Base-by-base conservation (phyloP, 37 sponge, comb jelly and placozoan genomes). In the Hexactinellida sp. region DNA sequence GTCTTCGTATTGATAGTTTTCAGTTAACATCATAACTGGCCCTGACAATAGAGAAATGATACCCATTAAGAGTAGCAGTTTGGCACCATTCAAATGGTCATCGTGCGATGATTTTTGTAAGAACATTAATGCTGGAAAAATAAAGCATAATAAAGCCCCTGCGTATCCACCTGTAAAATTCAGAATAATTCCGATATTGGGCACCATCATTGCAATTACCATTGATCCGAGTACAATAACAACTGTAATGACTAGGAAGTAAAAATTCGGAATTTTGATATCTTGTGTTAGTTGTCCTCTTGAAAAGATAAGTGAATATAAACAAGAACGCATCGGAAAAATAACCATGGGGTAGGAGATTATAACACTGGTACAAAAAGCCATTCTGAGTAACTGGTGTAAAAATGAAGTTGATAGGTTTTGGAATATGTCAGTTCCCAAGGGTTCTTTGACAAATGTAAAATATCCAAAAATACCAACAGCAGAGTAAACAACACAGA, bases 261-360 rank as follows among this genome's bases (percentile, higher is more conserved):
- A 10, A 23, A 63, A 63, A 3, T 63, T 63, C 1, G 76, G 76
- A n/a, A 63, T 63, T 7, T 21, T 21, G 3, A 63, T n/a, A 25
- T 63, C 76, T 25, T 7, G 13, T 28, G 19, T 63, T 63, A 47
- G 52, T 47, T 47, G 52, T 16, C 76, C 76, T 63, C 76, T 63
- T 63, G 76, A 32, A 25, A 63, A n/a, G 13, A 63, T 1, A 7
- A 63, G 34, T 7, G 76, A 63, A 28, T 63, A 63, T 21, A 63
- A 21, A n/a, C 76, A 63, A 7, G 76, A 63, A 7, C 76, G 76
- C 76, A 63, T 63, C 5, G 76, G 76, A 7, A 63, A 63, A 7
- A 63, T 63, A 7, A 63, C 76, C 76, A 63, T 63, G 34, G 76
- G 76, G 30, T 63, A 63, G 34, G 76, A 63, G 25, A 63, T 63